Evolutionary conservation across 2,113 vertebrate genomes (phyloP).

Genomic region (Syngnathoides biaculeatus): DNA sequence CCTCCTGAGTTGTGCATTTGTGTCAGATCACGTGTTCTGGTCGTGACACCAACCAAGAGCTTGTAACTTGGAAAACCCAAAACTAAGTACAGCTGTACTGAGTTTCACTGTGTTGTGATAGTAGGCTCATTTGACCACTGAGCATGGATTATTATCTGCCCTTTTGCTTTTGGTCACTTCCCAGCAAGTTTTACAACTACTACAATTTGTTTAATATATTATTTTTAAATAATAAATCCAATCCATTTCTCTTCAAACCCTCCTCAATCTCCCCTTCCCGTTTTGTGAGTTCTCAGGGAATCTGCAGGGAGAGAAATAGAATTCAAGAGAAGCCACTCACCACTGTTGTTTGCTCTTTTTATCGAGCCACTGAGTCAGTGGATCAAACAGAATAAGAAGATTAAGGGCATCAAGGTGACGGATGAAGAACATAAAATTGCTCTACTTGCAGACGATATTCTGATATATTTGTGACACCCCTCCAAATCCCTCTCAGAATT

Average conservation of each 20-base stretch:
- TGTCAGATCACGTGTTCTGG: too few species aligned
- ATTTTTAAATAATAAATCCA: not conserved
- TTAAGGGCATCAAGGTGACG: too few species aligned
- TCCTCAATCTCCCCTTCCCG: not conserved
- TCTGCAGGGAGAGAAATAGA: constrained; percentile 9
- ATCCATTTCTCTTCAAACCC: not conserved
- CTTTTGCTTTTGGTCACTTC: not conserved
- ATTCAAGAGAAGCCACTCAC: too few species aligned
- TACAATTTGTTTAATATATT: not conserved
- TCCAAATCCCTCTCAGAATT: too few species aligned
- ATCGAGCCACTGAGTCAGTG: too few species aligned
- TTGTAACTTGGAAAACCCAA: not conserved
- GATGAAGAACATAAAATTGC: too few species aligned
- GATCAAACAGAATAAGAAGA: too few species aligned
- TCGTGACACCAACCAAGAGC: not conserved
- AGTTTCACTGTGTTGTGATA: not conserved
- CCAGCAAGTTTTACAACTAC: not conserved
- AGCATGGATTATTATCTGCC: not conserved
- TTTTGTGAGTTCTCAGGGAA: not conserved
- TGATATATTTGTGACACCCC: too few species aligned
- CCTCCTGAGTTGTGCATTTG: too few species aligned
- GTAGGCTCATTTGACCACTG: not conserved
- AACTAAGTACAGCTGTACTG: not conserved
- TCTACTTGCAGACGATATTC: too few species aligned
- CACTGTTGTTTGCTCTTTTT: too few species aligned